Conservation (phyloP, 2,888 invertebrate species). For the Orthosia gracilis region DNA sequence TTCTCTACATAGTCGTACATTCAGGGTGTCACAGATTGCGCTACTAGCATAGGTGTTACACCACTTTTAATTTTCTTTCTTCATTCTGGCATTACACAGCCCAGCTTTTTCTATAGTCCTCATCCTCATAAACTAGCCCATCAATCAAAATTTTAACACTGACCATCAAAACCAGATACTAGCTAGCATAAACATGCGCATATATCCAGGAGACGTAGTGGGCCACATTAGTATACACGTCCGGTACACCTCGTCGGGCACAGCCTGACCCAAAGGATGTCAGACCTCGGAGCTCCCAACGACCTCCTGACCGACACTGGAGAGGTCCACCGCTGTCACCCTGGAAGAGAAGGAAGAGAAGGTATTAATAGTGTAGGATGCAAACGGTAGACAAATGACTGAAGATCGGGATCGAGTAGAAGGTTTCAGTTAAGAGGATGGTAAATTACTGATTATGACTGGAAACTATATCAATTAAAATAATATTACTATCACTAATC, state of each 20-base stretch:
- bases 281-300: slow-evolving; percentile 97
- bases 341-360: slow-evolving; percentile 83
- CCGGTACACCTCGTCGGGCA: slow-evolving; percentile 96
- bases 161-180: slow-evolving; percentile 40
- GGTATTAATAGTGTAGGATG: background rate
- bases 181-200: slow-evolving; percentile 84
- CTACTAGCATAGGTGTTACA: background rate
- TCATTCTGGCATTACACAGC: background rate
- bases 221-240: slow-evolving; percentile 96
- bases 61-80: background rate
- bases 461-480: too few species aligned
- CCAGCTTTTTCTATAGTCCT: background rate
- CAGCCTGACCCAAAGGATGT: slow-evolving; percentile 98
- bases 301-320: slow-evolving; percentile 95
- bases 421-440: too few species aligned
- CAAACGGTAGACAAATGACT: too few species aligned
- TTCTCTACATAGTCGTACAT: too few species aligned
- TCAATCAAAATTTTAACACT: background rate
- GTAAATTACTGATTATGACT: too few species aligned
- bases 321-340: slow-evolving; percentile 98
- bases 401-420: too few species aligned
- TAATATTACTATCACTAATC: too few species aligned
- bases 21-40: background rate
- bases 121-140: background rate
- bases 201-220: slow-evolving; percentile 96